Evolutionary conservation across 2,888 invertebrate species (phyloP), one percentile per base, ranked within the genome.

Genomic region (Dolichopus griseipennis): DNA sequence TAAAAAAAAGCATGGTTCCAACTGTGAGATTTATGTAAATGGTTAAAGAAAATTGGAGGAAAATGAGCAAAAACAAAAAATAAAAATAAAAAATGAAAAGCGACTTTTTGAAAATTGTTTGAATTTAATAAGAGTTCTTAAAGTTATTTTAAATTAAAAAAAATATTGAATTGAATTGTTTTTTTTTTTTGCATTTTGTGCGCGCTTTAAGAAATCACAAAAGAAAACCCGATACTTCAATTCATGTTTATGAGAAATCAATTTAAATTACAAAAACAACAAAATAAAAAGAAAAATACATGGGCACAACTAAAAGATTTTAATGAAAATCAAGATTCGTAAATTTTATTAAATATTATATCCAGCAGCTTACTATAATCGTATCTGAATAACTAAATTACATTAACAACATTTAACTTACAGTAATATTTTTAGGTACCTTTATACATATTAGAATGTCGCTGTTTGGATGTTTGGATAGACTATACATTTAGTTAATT

Each of bases 1-100:
- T 12, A 37, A 52, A 52, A 52, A 52, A 43, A 18, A 52, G 18
- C 6, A 52, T 52, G 15, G n/a, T 52, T 52, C 52, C 52, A n/a
- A 52, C 52, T 52, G 52, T n/a, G 52, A 52, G 52, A 52, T 52
- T 52, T 52, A 52, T 52, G 52, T 52, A 52, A 52, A 52, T 52
- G 52, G 52, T 18, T 52, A 18, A 12, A 52, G 52, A 52, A 52
- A 52, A 52, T 52, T 18, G 52, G 18, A 52, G 18, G 52, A 52
- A 52, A 52, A 52, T 52, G 52, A 52, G 52, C 18, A 6, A 52
- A 15, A n/a, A 41, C 9, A 52, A 15, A 52, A 52, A 52, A 18
- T 52, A 18, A 15, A 18, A 18, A 52, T 2, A 15, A 12, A 52
- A 15, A 18, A 52, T 52, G 52, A 52, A 52, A 52, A 52, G 52